A percentile compares a stretch with the other conserved stretches of the same genome.
Conservation (phyloP, 1,140 invertebrate species). For the Coelopa frigida region DNA sequence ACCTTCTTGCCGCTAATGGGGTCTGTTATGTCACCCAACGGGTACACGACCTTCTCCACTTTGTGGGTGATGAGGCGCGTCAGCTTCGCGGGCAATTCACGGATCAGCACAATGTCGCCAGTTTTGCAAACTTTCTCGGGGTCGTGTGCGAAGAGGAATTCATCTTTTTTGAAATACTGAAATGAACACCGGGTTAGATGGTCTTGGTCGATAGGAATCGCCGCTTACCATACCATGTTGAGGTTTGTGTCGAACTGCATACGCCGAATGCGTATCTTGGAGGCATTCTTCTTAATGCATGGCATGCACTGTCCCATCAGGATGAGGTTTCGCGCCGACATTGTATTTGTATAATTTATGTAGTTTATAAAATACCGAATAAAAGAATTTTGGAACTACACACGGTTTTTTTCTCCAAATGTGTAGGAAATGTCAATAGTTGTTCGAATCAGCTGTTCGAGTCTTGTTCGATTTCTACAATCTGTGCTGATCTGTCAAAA, state of each 20-base stretch:
- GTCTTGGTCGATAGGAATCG: neutral
- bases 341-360: too few species aligned
- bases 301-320: slow-evolving; percentile 66
- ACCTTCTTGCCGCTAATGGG: slow-evolving; percentile 76
- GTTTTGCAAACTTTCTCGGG: slow-evolving; percentile 67
- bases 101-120: slow-evolving; percentile 73
- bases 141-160: slow-evolving; percentile 68
- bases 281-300: slow-evolving; percentile 63
- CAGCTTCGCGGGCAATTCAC: slow-evolving; percentile 61
- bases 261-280: slow-evolving; percentile 63
- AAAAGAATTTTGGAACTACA: too few species aligned
- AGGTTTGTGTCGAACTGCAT: slow-evolving; percentile 57
- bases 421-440: too few species aligned
- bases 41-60: slow-evolving; percentile 71
- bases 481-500: too few species aligned
- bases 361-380: too few species aligned
- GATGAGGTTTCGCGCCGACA: slow-evolving; percentile 34
- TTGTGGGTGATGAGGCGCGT: slow-evolving; percentile 70
- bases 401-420: too few species aligned
- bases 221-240: slow-evolving; percentile 25
- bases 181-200: slow-evolving; percentile 27
- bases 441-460: too few species aligned
- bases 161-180: slow-evolving; percentile 70
- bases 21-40: slow-evolving; percentile 72
- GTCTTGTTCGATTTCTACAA: too few species aligned